A percentile compares a stretch with the other conserved stretches of the same genome.
phyloP scores from a whole-genome alignment of 2,888 invertebrate genomes.

The Hypomecis atomaria region DNA sequence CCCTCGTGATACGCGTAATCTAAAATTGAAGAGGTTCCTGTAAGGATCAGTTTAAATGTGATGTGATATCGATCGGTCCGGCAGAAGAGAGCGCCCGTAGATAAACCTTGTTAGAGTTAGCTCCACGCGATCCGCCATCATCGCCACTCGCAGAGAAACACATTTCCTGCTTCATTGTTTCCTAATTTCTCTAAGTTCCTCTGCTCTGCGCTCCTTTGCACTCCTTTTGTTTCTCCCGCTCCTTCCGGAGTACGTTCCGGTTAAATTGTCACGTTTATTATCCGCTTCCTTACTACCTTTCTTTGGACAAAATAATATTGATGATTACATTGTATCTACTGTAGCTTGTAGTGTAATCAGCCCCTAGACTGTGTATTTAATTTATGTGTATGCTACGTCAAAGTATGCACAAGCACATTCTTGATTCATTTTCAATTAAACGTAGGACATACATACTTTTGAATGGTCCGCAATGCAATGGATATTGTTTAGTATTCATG shows the following conservation, averaged over 20 bases:
- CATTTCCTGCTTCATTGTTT: slow-evolving; percentile 77
- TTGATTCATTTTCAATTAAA: no score
- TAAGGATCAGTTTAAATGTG: slow-evolving; percentile 37
- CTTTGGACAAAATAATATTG: slow-evolving; percentile 46
- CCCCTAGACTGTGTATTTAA: no score
- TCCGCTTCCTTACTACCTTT: slow-evolving; percentile 51
- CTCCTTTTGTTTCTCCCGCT: slow-evolving; percentile 71
- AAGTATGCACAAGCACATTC: no score
- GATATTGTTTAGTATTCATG: no score
- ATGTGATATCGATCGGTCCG: slow-evolving; percentile 38
- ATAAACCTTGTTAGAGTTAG: slow-evolving; percentile 44
- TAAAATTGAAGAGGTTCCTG: slow-evolving; percentile 19
- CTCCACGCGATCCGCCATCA: slow-evolving; percentile 46
- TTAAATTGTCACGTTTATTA: slow-evolving; percentile 76
- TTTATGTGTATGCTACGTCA: no score
- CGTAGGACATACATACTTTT: no score
- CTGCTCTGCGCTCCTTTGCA: slow-evolving; percentile 50
- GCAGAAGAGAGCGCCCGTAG: slow-evolving; percentile 34
- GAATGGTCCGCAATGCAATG: no score
- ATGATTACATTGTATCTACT: slow-evolving; percentile 36
- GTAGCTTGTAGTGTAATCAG: background rate
- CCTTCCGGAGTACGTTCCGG: slow-evolving; percentile 69
- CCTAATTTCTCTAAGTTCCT: slow-evolving; percentile 75
- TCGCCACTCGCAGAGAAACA: slow-evolving; percentile 62
- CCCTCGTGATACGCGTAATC: slow-evolving; percentile 9